Conservation (phyloP, 2,888 invertebrate genomes). For the Trisateles emortualis region DNA sequence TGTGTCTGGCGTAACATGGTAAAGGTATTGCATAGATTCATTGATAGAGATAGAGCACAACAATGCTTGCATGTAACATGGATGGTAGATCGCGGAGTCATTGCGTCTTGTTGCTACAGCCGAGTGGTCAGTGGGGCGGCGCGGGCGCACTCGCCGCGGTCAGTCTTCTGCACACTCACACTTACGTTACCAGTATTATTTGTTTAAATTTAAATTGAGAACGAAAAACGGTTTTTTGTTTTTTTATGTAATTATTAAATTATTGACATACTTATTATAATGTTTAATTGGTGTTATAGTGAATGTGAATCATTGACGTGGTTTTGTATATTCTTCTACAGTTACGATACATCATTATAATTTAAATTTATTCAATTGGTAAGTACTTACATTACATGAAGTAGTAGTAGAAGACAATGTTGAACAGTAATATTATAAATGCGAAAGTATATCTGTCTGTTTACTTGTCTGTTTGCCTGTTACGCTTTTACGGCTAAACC, state of each 20-base stretch:
- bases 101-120: conserved; percentile 66
- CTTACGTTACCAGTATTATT: conserved; percentile 51
- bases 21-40: conserved; percentile 69
- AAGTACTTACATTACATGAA: conserved; percentile 18
- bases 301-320: conserved; percentile 31
- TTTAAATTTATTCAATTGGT: conserved; percentile 20
- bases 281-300: conserved; percentile 37
- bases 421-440: background rate
- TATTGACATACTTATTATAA: conserved; percentile 10
- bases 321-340: conserved; percentile 26
- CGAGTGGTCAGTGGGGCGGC: conserved; percentile 73
- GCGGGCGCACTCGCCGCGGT: conserved; percentile 60
- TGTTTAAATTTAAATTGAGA: conserved; percentile 20
- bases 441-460: background rate
- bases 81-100: conserved; percentile 57
- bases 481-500: background rate
- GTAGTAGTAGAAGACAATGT: too few species aligned
- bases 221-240: background rate
- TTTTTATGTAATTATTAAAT: background rate
- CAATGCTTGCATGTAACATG: conserved; percentile 78
- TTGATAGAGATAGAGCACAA: conserved; percentile 72
- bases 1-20: conserved; percentile 48
- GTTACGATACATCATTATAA: conserved; percentile 34
- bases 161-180: conserved; percentile 63
- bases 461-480: background rate